phyloP scores from a whole-genome alignment of 2,113 vertebrate species.

The Corythornis madagascariensis region DNA sequence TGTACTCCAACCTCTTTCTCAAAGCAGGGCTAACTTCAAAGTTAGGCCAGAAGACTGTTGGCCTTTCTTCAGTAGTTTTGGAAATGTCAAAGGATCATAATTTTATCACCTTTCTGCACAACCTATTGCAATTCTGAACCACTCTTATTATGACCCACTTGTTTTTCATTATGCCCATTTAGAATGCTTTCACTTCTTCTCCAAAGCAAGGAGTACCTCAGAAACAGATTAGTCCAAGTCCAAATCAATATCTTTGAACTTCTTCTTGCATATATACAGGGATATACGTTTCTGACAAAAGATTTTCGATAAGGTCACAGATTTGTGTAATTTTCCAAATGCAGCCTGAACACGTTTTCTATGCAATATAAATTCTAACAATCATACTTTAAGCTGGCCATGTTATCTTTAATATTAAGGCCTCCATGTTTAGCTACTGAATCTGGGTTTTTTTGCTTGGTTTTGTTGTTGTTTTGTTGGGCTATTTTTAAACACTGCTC shows the following conservation, averaged over 20 bases:
- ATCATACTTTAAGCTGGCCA: not conserved
- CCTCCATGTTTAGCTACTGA: not conserved
- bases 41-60: not conserved
- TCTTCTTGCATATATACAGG: not conserved
- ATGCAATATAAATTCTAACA: not conserved
- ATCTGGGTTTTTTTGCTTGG: not conserved
- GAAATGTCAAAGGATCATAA: not conserved
- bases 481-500: not conserved
- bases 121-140: not conserved
- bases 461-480: not conserved
- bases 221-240: not conserved
- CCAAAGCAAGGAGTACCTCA: not conserved
- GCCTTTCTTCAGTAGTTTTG: not conserved
- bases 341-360: not conserved
- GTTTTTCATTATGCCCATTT: not conserved
- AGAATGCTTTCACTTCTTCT: not conserved
- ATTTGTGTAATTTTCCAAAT: not conserved
- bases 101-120: not conserved
- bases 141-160: not conserved
- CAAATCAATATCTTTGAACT: not conserved
- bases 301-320: not conserved
- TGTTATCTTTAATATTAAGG: not conserved
- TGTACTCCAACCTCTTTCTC: not conserved
- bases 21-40: not conserved
- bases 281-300: not conserved